Evolutionary conservation across 2,797 vertebrate genomes (phyloP).

Genomic region (Kryptopterus vitreolus): DNA sequence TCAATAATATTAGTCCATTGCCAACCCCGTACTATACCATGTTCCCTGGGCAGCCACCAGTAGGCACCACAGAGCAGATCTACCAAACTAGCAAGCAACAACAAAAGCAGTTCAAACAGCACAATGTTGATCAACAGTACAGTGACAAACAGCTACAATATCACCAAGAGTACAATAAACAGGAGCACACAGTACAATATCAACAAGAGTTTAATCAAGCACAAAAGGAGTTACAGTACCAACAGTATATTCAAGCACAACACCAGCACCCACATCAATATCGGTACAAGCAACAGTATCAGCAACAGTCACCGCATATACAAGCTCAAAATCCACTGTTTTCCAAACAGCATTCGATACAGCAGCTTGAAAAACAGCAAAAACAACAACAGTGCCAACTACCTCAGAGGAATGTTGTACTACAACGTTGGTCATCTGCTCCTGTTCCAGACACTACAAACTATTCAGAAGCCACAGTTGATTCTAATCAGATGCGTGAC

Average conservation of each 20-base stretch:
- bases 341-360: conserved; percentile 14
- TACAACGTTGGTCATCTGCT: conserved; percentile 9
- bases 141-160: conserved; percentile 44
- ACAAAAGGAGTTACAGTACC: conserved; percentile 41
- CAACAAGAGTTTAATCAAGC: conserved; percentile 40
- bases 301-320: conserved; percentile 37
- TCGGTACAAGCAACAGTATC: conserved; percentile 36
- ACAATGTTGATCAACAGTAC: conserved; percentile 49
- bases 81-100: conserved; percentile 53
- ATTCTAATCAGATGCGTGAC: background rate
- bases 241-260: conserved; percentile 49
- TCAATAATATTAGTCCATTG: conserved; percentile 75
- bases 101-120: conserved; percentile 46
- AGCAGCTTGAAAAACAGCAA: conserved; percentile 27
- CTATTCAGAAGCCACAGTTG: background rate
- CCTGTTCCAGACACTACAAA: conserved; percentile 31
- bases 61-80: conserved; percentile 56
- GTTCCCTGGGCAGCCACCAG: conserved; percentile 74
- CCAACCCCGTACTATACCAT: conserved; percentile 76
- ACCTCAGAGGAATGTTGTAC: conserved; percentile 40
- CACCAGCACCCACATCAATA: conserved; percentile 20
- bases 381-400: conserved; percentile 26
- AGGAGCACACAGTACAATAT: conserved; percentile 30
- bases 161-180: conserved; percentile 43
- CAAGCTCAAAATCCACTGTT: conserved; percentile 14